These are phyloP conservation scores for Scomber colias DNA, from an alignment of 2,113 vertebrate genomes.

Conservation along the genomic window DNA sequence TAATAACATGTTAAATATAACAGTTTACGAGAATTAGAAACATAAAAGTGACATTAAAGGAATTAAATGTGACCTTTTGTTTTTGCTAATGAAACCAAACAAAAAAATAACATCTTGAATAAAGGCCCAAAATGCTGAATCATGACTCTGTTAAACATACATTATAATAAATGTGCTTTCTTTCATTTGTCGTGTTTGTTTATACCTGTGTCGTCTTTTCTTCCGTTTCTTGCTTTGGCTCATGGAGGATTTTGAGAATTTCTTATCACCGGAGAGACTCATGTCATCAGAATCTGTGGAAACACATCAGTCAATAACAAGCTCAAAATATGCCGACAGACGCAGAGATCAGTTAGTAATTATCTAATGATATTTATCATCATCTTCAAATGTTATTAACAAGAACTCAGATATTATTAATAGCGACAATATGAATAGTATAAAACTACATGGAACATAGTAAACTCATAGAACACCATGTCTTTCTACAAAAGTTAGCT, in stretches of 20 bases:
- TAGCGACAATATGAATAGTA: background rate
- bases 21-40: background rate
- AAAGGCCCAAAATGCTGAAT: too few species aligned
- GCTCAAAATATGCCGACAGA: too few species aligned
- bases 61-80: background rate
- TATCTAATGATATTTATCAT: too few species aligned
- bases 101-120: too few species aligned
- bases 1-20: background rate
- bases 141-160: too few species aligned
- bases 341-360: too few species aligned
- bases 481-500: background rate
- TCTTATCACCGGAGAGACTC: slow-evolving; percentile 89
- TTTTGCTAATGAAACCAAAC: too few species aligned
- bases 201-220: slow-evolving; percentile 97
- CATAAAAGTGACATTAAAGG: background rate
- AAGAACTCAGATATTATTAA: background rate
- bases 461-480: background rate
- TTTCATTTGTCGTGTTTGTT: background rate
- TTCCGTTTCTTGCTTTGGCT: slow-evolving; percentile 97
- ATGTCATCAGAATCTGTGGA: slow-evolving; percentile 94
- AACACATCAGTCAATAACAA: background rate
- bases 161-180: background rate
- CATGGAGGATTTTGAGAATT: slow-evolving; percentile 92
- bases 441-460: background rate
- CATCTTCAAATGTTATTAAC: too few species aligned